Conservation (phyloP, 1,140 invertebrate species). For the Chironomus tepperi region DNA sequence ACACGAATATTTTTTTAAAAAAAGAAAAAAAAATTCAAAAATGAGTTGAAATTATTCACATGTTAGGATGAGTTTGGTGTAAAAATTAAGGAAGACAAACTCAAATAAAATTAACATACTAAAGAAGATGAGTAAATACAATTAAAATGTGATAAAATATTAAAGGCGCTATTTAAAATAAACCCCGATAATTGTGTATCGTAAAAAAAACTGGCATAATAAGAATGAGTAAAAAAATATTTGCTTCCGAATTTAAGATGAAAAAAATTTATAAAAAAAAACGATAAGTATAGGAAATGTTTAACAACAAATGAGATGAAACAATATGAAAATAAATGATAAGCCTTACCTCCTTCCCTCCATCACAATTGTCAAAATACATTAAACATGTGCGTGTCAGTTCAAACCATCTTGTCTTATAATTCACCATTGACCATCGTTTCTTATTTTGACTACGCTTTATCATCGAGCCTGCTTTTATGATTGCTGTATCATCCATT, state of each 20-base stretch:
- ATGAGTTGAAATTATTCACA: no score
- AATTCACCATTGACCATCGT: constrained; percentile 73
- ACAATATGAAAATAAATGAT: constrained; percentile 19
- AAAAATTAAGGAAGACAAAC: no score
- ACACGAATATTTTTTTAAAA: no score
- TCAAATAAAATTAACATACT: no score
- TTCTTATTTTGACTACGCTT: constrained; percentile 83
- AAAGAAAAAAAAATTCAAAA: no score
- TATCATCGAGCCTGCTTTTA: constrained; percentile 65
- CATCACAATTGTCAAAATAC: constrained; percentile 69
- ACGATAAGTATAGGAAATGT: not conserved
- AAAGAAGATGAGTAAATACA: no score
- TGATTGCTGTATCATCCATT: constrained; percentile 27
- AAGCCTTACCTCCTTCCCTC: constrained; percentile 51
- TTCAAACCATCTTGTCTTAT: constrained; percentile 76
- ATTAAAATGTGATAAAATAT: no score
- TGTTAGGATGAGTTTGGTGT: no score
- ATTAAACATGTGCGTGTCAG: constrained; percentile 61
- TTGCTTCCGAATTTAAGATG: not conserved
- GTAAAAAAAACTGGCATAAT: not conserved
- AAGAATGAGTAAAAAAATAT: not conserved
- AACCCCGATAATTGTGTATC: not conserved
- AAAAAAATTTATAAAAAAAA: no score
- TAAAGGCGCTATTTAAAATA: not conserved
- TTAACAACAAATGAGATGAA: not conserved